Conservation (phyloP, 2,888 invertebrate genomes). For the Nemurella pictetii region DNA sequence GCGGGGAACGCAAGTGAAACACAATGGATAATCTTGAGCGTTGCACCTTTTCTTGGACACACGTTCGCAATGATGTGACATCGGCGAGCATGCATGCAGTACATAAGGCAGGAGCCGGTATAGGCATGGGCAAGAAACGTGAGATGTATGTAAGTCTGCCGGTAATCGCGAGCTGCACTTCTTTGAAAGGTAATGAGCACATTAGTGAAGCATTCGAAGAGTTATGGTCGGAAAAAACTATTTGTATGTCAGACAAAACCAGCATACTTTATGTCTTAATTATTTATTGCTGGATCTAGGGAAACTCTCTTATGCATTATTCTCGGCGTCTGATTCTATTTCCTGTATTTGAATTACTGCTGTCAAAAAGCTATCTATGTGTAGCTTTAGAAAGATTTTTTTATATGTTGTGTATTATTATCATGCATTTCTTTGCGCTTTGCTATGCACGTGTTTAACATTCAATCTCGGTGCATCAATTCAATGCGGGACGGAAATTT, state of each 20-base stretch:
- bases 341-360: constrained; percentile 13
- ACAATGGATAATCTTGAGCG: not conserved
- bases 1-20: not conserved
- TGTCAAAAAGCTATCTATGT: not conserved
- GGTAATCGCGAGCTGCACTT: constrained; percentile 25
- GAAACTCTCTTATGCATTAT: constrained; percentile 2
- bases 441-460: not conserved
- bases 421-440: not conserved
- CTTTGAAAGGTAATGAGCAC: constrained; percentile 29
- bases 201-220: constrained; percentile 16
- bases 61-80: not conserved
- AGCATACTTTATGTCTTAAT: constrained; percentile 29
- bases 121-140: not conserved
- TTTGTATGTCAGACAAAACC: constrained; percentile 18
- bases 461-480: not conserved
- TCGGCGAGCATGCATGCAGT: not conserved
- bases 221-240: constrained; percentile 24
- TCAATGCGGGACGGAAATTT: not conserved
- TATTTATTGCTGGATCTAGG: constrained; percentile 15
- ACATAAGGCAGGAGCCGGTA: not conserved
- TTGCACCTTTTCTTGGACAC: not conserved
- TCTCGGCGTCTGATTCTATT: not conserved
- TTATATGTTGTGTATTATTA: not conserved
- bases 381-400: not conserved
- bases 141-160: constrained; percentile 25